These are phyloP conservation scores for Halcyon leucocephala DNA, from an alignment of 2,797 vertebrate species.

Conservation along the genomic window DNA sequence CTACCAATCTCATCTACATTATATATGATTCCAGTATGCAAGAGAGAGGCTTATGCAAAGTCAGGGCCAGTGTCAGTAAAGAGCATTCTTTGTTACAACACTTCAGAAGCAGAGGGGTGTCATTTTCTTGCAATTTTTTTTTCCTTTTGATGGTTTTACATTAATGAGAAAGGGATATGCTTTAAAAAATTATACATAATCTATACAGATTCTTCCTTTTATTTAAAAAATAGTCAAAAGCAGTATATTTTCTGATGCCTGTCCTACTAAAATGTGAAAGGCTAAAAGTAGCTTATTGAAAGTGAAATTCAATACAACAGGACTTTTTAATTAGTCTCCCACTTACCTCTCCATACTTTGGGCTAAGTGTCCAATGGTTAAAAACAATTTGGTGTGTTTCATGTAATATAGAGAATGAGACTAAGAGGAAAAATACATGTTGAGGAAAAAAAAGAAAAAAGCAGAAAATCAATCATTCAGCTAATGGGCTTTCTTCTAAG, in stretches of 20 bases:
- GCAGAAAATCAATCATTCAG: slow-evolving; percentile 51
- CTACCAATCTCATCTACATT: slow-evolving; percentile 65
- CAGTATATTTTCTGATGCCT: not conserved
- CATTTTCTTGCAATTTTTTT: not conserved
- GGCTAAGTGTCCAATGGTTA: not conserved
- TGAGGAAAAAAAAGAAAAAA: not conserved
- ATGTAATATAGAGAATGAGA: not conserved
- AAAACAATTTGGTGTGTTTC: slow-evolving; percentile 15
- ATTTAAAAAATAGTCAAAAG: not conserved
- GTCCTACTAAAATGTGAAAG: not conserved
- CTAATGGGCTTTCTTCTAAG: slow-evolving; percentile 41
- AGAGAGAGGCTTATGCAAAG: not conserved
- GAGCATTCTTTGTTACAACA: not conserved
- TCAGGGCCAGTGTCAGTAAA: not conserved
- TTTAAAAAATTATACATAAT: not conserved
- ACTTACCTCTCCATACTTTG: not conserved
- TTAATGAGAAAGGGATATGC: not conserved
- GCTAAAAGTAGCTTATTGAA: not conserved
- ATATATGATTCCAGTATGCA: slow-evolving; percentile 33
- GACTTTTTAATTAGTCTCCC: not conserved
- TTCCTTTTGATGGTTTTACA: not conserved
- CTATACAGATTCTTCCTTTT: not conserved
- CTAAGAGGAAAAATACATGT: not conserved
- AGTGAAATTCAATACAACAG: not conserved
- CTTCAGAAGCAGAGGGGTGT: not conserved